A percentile compares a stretch with the other conserved stretches of the same genome.
These are phyloP conservation scores for Anorthoa munda DNA, from an alignment of 2,888 invertebrate species.

Conservation along the genomic window DNA sequence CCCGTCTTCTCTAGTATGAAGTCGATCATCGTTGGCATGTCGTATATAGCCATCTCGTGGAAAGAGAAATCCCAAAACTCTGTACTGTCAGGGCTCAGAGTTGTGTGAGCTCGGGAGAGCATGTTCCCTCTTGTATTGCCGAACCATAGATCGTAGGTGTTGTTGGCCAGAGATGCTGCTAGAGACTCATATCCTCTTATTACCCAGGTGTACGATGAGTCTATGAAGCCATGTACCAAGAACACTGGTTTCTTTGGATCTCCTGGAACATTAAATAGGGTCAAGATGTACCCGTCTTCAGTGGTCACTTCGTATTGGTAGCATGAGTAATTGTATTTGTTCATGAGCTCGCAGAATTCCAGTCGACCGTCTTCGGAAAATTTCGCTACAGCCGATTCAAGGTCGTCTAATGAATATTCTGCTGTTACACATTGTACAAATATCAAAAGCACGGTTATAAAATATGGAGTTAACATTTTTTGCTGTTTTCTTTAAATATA, in stretches of 20 bases:
- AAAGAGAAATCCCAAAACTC: constrained; percentile 34
- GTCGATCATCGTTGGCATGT: constrained; percentile 39
- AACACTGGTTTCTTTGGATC: constrained; percentile 3
- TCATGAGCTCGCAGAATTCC: constrained; percentile 15
- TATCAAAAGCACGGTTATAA: constrained; percentile 5
- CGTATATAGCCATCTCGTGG: constrained; percentile 31
- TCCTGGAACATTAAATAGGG: not conserved
- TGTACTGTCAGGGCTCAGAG: not conserved
- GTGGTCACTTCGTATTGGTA: constrained; percentile 11
- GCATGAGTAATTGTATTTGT: constrained; percentile 18
- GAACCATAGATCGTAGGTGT: constrained; percentile 23
- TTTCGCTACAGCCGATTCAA: constrained; percentile 2
- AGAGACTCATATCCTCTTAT: constrained; percentile 12
- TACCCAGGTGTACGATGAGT: constrained; percentile 14
- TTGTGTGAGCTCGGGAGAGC: constrained; percentile 21
- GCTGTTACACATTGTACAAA: not conserved
- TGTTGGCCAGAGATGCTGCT: constrained; percentile 15
- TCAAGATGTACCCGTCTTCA: constrained; percentile 26
- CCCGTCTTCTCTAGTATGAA: constrained; percentile 45
- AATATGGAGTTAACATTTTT: constrained; percentile 6
- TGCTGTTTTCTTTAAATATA: not conserved
- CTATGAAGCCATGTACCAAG: constrained; percentile 14
- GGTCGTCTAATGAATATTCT: not conserved
- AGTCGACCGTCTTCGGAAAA: constrained; percentile 11
- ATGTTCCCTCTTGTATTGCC: constrained; percentile 28